Evolutionary conservation across 2,888 invertebrate genomes (phyloP).

Genomic region (Drosophila anomalipes): DNA sequence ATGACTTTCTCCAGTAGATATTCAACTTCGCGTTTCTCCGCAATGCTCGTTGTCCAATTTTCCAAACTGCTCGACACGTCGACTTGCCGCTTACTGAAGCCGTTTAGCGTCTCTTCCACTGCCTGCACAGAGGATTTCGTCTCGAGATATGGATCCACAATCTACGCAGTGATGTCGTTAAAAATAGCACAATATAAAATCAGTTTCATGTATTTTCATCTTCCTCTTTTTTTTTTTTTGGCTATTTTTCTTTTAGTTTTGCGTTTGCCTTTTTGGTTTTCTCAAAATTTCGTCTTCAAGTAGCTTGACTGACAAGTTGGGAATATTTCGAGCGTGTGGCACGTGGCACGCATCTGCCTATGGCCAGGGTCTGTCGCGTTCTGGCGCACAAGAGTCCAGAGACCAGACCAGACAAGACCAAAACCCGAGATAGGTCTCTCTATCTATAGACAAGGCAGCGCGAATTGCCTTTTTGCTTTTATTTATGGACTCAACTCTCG

Average conservation of each 20-base stretch:
- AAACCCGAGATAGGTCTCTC: slow-evolving; percentile 32
- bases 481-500: slow-evolving; percentile 73
- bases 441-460: slow-evolving; percentile 68
- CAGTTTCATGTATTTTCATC: slow-evolving; percentile 43
- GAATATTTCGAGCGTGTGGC: slow-evolving; percentile 58
- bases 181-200: slow-evolving; percentile 79
- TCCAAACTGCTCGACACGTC: slow-evolving; percentile 90
- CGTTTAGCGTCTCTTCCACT: slow-evolving; percentile 89
- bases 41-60: slow-evolving; percentile 89
- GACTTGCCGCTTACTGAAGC: slow-evolving; percentile 88
- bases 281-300: slow-evolving; percentile 57
- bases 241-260: slow-evolving; percentile 30
- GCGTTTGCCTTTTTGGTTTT: slow-evolving; percentile 50
- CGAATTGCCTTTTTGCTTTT: slow-evolving; percentile 70
- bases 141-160: slow-evolving; percentile 90
- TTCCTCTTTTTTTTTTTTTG: slow-evolving; percentile 24
- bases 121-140: slow-evolving; percentile 88
- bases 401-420: slow-evolving; percentile 45
- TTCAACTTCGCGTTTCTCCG: slow-evolving; percentile 87
- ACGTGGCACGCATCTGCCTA: slow-evolving; percentile 77
- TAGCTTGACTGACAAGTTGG: slow-evolving; percentile 66
- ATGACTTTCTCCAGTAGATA: slow-evolving; percentile 86
- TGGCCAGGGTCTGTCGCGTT: slow-evolving; percentile 70
- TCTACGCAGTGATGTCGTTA: slow-evolving; percentile 84
- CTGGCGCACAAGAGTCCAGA: slow-evolving; percentile 51